Conservation (phyloP, 2,888 invertebrate species). For the Notodonta ziczac region DNA sequence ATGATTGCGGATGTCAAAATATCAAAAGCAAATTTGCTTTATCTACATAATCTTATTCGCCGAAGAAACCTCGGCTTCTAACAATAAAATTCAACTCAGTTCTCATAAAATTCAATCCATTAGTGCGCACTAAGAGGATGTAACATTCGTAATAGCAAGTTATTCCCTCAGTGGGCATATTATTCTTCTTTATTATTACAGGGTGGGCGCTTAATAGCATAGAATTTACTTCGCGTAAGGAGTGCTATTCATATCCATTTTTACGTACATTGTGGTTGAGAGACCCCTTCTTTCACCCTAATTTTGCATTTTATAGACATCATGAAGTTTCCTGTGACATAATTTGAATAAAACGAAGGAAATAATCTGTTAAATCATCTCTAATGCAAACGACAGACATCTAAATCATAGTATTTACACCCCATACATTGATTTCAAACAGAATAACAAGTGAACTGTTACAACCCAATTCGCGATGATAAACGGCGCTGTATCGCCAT, state of each 20-base stretch:
- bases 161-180: constrained; percentile 7
- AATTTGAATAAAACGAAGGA: too few relatives aligned
- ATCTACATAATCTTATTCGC: background rate
- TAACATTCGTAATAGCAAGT: constrained; percentile 4
- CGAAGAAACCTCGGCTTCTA: background rate
- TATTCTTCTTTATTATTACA: constrained; percentile 13
- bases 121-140: background rate
- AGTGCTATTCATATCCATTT: background rate
- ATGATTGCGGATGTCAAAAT: too few relatives aligned
- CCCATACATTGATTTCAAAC: background rate
- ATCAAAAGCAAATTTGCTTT: background rate
- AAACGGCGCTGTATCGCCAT: constrained; percentile 3
- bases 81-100: background rate
- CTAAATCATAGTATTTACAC: background rate
- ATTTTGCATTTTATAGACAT: too few relatives aligned
- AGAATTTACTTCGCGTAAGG: constrained; percentile 11
- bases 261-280: too few relatives aligned
- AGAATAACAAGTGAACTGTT: constrained; percentile 6
- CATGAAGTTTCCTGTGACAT: too few relatives aligned
- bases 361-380: too few relatives aligned
- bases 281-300: too few relatives aligned
- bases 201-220: constrained; percentile 11
- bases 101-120: background rate
- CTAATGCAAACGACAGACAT: background rate
- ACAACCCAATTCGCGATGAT: background rate